Evolutionary conservation across 2,888 invertebrate genomes (phyloP).

Genomic region (Oxystoma pomonae): DNA sequence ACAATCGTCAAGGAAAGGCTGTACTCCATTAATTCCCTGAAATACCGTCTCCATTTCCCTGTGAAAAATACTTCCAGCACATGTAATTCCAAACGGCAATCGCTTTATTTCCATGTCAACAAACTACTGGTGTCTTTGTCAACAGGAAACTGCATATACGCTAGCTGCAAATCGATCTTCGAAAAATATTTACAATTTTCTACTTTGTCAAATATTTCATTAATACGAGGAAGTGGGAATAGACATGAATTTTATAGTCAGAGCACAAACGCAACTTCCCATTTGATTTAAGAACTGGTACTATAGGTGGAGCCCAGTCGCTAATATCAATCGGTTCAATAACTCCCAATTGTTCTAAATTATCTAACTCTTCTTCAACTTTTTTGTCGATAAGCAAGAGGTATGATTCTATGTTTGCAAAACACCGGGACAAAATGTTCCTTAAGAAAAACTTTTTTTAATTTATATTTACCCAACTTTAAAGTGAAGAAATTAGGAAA

Average conservation of each 20-base stretch:
- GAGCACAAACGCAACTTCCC: constrained; percentile 24
- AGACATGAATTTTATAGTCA: constrained; percentile 28
- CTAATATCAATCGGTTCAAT: constrained; percentile 9
- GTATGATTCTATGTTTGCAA: constrained; percentile 1
- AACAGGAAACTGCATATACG: constrained; percentile 38
- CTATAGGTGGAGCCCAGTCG: constrained; percentile 18
- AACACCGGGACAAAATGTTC: constrained; percentile 17
- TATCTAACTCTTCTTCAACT: constrained; percentile 15
- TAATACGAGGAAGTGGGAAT: constrained; percentile 29
- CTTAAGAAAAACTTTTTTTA: constrained; percentile 7
- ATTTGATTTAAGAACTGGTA: constrained; percentile 19
- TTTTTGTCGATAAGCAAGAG: not conserved
- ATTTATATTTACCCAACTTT: constrained; percentile 17
- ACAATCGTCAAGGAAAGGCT: constrained; percentile 25
- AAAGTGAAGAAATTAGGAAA: constrained; percentile 8
- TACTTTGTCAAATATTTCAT: constrained; percentile 30
- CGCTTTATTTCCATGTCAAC: constrained; percentile 35
- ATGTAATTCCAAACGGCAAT: constrained; percentile 40
- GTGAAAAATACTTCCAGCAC: constrained; percentile 40
- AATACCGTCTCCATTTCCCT: constrained; percentile 37
- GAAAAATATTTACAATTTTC: constrained; percentile 27
- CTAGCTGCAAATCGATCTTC: constrained; percentile 26
- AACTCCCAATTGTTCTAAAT: constrained; percentile 12
- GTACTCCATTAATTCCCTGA: constrained; percentile 30
- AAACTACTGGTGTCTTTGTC: constrained; percentile 32